phyloP scores from a whole-genome alignment of 92 coral and sea anemone species.

The Blastomussa wellsi region DNA sequence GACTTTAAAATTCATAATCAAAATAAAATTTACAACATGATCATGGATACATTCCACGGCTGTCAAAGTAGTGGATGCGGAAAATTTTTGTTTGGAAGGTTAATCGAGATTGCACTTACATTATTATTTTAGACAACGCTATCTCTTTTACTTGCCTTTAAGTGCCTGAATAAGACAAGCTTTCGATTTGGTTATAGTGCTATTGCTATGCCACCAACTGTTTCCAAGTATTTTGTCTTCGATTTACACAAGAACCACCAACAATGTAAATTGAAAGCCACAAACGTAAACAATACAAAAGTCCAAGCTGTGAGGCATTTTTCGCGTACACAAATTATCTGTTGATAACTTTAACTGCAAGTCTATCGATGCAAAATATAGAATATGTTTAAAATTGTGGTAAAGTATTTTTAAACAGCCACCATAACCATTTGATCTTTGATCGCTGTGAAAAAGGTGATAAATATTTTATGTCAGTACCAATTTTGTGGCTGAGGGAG shows the following conservation, averaged over 20 bases:
- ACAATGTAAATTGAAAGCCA: neutral
- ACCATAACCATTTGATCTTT: neutral
- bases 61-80: neutral
- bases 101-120: neutral
- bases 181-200: neutral
- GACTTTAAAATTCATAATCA: neutral
- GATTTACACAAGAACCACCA: constrained; percentile 9
- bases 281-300: neutral
- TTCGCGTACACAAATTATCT: neutral
- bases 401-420: neutral
- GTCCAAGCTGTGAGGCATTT: neutral
- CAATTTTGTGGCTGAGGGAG: constrained; percentile 7
- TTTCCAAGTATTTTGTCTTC: constrained; percentile 18
- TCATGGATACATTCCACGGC: neutral
- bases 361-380: neutral
- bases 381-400: neutral
- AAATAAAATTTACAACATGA: neutral
- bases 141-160: neutral
- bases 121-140: neutral
- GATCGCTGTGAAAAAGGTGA: neutral
- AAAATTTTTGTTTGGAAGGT: neutral
- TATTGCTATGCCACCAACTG: neutral
- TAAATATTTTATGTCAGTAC: constrained; percentile 20
- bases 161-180: neutral
- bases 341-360: neutral